Base-by-base conservation (phyloP, 2,888 invertebrate genomes). In the Agrotis segetum region DNA sequence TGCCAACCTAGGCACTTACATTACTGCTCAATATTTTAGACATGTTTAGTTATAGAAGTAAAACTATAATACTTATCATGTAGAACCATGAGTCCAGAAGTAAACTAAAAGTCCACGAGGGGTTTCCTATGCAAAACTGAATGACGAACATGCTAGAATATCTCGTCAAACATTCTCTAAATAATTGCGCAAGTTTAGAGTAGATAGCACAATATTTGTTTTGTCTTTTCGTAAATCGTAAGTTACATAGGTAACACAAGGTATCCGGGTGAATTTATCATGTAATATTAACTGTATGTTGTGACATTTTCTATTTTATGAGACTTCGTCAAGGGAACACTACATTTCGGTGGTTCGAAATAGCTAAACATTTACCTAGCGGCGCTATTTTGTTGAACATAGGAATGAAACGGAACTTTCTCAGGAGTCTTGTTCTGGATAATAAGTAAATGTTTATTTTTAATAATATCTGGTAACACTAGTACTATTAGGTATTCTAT, bases 141-240 rank as follows among this genome's bases (percentile, higher is more conserved):
- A 14, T 46, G 46, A 13, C 21, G 9, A 49, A 59, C n/a, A 59
- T 53, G 49, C 58, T 66, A 59, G 74, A 73, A 74, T 60, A n/a
- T 50, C 2, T 74, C 16, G 19, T 46, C 16, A 3, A 56, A 9
- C 24, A 56, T 47, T 53, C 19, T 67, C 3, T 44, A 58, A 59
- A 65, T 59, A 59, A 69, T 75, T 62, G 24, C 65, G 46, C 40
- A 73, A 68, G 55, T 60, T 52, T 52, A n/a, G 19, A 3, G 47
- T 44, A 34, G 6, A 14, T 64, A 55, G 49, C 21, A 56, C 63
- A 69, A 66, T 77, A 69, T 79, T 76, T 81, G 34, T 76, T 76
- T 50, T 72, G 62, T 66, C 13, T 67, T 65, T 71, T 75, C 47
- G 65, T 68, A 55, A 60, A 46, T 75, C 50, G 67, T 68, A 55